Base-by-base conservation (phyloP, 2,888 invertebrate species). In the Alentia gelatinosa region DNA sequence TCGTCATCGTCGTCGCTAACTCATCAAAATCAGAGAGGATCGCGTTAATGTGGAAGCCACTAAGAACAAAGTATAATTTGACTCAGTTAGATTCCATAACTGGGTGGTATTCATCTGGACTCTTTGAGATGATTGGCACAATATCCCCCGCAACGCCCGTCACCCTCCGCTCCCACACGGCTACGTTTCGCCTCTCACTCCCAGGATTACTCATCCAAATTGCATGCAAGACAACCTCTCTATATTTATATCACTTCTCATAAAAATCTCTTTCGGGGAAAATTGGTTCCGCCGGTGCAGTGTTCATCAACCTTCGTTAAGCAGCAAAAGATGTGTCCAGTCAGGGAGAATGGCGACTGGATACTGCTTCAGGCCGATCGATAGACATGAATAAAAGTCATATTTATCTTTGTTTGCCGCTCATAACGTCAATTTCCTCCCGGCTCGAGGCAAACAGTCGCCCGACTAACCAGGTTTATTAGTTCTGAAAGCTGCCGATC, bases 331-430 rank as follows among this genome's bases (percentile, higher is more conserved):
- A 68, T 68, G 30, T 68, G 68, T 68, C 68, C 68, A 68, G 68
- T 68, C 68, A 68, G 68, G 68, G 68, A 30, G 68, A 68, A 68
- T 68, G 68, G 68, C 68, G 33, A 68, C 68, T 68, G 68, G 26
- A 30, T 30, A 12, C 68, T 26, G 68, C 68, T 68, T 30, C 26
- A 19, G 33, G 23, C 30, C 68, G 68, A 68, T 68, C 68, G 33
- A 68, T 68, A 68, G 68, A 30, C 68, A 68, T 68, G 68, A 68
- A 68, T 68, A 68, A 68, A 68, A 68, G 68, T 68, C 68, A 68
- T 68, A 68, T 68, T 68, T 68, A 68, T 68, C 68, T 68, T 68
- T 68, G 68, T 68, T 68, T 68, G 68, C 68, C 68, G 68, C 68
- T 68, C 68, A 68, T 68, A 68, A 68, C 68, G 68, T 68, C 68